Percentiles rank a stretch among this genome's conserved stretches.
These are phyloP conservation scores for Rhizoglyphus robini DNA, from an alignment of 1,140 invertebrate genomes.

Conservation along the genomic window DNA sequence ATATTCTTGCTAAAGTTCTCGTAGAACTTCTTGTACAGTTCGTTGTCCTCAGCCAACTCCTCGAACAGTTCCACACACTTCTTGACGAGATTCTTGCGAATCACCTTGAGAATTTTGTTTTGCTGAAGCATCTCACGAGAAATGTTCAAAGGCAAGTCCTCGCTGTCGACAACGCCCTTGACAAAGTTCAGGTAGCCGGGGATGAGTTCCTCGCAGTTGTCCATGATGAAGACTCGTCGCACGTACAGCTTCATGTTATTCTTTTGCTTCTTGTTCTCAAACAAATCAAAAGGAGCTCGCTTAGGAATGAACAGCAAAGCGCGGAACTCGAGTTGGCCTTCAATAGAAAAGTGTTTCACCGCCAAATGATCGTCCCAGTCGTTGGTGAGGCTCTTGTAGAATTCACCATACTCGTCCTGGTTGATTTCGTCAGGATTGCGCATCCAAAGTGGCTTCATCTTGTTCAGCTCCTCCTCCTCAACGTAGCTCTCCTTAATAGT, in stretches of 20 bases:
- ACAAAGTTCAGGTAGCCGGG: slow-evolving; percentile 86
- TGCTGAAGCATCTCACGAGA: slow-evolving; percentile 98
- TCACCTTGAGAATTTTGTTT: slow-evolving; percentile 95
- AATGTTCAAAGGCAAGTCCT: slow-evolving; percentile 94
- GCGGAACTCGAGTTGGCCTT: slow-evolving; percentile 94
- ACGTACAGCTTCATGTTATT: slow-evolving; percentile 98
- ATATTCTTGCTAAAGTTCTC: slow-evolving; percentile 96
- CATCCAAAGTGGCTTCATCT: slow-evolving; percentile 98
- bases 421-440: slow-evolving; percentile 94
- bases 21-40: slow-evolving; percentile 97
- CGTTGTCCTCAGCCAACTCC: slow-evolving; percentile 86
- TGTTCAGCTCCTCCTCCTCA: slow-evolving; percentile 95
- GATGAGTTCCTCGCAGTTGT: slow-evolving; percentile 96
- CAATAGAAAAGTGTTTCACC: slow-evolving; percentile 96
- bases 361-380: slow-evolving; percentile 99
- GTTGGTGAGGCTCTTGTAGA: slow-evolving; percentile 93
- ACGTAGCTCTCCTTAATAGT: slow-evolving; percentile 94
- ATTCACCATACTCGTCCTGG: slow-evolving; percentile 95
- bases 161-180: slow-evolving; percentile 92
- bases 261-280: slow-evolving; percentile 94
- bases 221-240: slow-evolving; percentile 95
- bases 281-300: slow-evolving; percentile 90
- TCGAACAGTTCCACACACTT: slow-evolving; percentile 94
- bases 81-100: slow-evolving; percentile 95
- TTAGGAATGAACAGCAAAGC: slow-evolving; percentile 87